Evolutionary conservation across 2,113 vertebrate genomes (phyloP), one percentile per base, ranked within the genome.

Genomic region (Cyanistes caeruleus): DNA sequence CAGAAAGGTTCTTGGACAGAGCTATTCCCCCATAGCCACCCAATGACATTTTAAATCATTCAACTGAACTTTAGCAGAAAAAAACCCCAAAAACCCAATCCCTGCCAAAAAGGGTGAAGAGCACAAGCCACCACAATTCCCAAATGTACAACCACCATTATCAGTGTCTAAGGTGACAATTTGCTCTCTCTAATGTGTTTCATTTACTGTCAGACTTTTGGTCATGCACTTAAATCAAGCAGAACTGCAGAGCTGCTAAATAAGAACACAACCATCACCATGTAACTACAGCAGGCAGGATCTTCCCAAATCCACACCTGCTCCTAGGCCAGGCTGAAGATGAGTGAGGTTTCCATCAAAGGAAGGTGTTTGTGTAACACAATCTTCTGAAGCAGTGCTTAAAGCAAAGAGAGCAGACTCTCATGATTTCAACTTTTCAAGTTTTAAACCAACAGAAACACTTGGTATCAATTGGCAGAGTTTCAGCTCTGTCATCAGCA

Each of bases 51-150:
- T 91, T 60, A 91, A 67, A 68, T 52, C 37, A 75, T 60, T 84
- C 65, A 60, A 3, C 21, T 64, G 27, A 93, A 82, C 52, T 75
- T 60, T 5, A 70, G 27, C 33, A 72, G 33, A 1, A 69, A 62
- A 87, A 60, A 22, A 19, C 0, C 0, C 0, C 33, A 4, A 74
- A 78, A 65, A 7, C 12, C 48, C 68, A 51, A 43, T 1, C n/a
- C 7, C 70, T 65, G 15, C 18, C 60, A 60, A 41, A 84, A 81
- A 70, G 9, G 13, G 43, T 35, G 60, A 53, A 44, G 33, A 64
- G 37, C 52, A 87, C 63, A 75, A 59, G 3, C 0, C 3, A 30
- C 7, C 33, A 51, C 19, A 5, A 15, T 52, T 62, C 15, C 20
- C 9, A 65, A 56, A 67, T 0, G 4, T 8, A 18, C 33, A 91